phyloP scores from a whole-genome alignment of 2,113 vertebrate genomes.

The Furnarius figulus region DNA sequence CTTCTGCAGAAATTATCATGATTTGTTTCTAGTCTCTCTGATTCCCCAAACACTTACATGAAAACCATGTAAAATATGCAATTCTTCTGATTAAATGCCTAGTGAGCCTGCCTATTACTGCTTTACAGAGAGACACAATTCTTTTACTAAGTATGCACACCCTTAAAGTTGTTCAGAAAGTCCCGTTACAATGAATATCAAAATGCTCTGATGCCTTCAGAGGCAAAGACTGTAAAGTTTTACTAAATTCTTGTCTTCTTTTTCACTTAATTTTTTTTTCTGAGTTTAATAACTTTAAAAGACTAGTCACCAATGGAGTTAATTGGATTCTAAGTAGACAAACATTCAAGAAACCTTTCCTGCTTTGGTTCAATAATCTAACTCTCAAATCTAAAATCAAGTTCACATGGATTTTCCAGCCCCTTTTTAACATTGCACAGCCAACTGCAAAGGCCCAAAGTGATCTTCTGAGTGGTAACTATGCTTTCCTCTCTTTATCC shows the following conservation, averaged over 20 bases:
- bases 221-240: not conserved
- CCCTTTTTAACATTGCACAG: not conserved
- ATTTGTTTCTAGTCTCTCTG: not conserved
- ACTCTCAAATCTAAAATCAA: not conserved
- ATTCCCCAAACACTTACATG: not conserved
- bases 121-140: not conserved
- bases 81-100: not conserved
- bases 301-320: not conserved
- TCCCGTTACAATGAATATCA: not conserved
- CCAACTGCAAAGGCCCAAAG: not conserved
- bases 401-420: not conserved
- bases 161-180: not conserved
- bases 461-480: too few relatives aligned
- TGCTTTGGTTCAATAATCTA: not conserved
- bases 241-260: not conserved
- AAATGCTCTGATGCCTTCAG: not conserved
- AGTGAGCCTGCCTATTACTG: not conserved
- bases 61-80: not conserved
- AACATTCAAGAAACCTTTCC: not conserved
- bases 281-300: not conserved
- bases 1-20: not conserved
- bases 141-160: not conserved
- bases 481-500: too few relatives aligned
- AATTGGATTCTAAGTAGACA: not conserved
- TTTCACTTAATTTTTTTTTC: not conserved